Conservation (phyloP, 2,888 invertebrate species). For the Odontomyia ornata region DNA sequence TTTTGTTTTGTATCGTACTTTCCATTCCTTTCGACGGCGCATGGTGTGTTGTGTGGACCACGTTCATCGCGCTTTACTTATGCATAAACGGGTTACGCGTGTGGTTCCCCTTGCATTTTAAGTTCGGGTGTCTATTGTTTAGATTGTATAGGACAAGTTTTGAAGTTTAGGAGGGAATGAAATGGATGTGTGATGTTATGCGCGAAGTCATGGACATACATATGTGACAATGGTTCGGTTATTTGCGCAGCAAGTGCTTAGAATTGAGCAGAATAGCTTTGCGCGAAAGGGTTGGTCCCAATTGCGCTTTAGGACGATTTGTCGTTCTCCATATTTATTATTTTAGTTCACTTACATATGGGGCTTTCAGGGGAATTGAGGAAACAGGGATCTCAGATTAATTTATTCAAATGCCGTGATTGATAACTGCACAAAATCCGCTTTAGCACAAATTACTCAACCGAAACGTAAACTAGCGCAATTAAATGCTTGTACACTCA, state of each 20-base stretch:
- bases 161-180: constrained; percentile 11
- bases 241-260: constrained; percentile 26
- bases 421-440: too few species aligned
- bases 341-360: too few species aligned
- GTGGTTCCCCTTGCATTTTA: constrained; percentile 34
- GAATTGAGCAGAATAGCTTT: background rate
- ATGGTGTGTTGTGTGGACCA: background rate
- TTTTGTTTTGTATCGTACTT: constrained; percentile 17
- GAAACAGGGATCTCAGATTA: too few species aligned
- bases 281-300: background rate
- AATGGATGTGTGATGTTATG: constrained; percentile 27
- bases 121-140: background rate
- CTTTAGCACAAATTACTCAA: too few species aligned
- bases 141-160: constrained; percentile 14
- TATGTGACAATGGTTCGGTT: background rate
- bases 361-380: too few species aligned
- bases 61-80: background rate
- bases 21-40: background rate
- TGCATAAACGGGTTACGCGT: constrained; percentile 34
- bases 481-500: too few species aligned
- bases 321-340: too few species aligned
- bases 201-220: background rate
- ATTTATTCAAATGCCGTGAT: too few species aligned
- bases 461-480: too few species aligned
- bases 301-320: background rate